Evolutionary conservation across 1,140 invertebrate genomes (phyloP), one percentile per base, ranked within the genome.

Genomic region (Trichomalopsis sarcophagae): DNA sequence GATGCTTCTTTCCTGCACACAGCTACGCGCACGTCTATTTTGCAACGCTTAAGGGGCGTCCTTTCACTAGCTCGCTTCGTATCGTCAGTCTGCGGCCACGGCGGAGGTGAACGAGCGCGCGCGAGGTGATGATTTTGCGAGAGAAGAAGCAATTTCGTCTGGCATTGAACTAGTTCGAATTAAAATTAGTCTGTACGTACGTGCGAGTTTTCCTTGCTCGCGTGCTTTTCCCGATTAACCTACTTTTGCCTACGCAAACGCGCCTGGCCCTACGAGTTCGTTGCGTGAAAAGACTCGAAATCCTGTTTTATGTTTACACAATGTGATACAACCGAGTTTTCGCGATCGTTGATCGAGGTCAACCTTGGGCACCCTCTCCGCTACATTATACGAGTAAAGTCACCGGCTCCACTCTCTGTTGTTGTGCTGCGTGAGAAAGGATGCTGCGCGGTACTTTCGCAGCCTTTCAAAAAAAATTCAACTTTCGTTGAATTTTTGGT

Each of bases 131-230:
- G 13, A 62, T n/a, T 62, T 62, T 62, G 55, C 55, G 55, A n/a
- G 55, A 62, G 55, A 62, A 62, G 55, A 62, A 62, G 6, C 17
- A 62, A 62, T 62, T 62, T 62, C n/a, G 55, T 62, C 27, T 83
- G 82, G 47, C 82, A 83, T 83, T 83, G 82, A 77, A 62, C 82
- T 83, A 83, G 50, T 83, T 83, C 62, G 74, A 77, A 83, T 83
- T 83, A 83, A 83, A 83, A 83, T 83, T 83, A 83, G 74, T 76
- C 55, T n/a, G 33, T 77, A 77, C 74, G 74, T 69, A 47, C 74
- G 33, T 55, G 66, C 14, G 55, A 82, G 62, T 82, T 82, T 82
- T 82, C 69, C 81, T 82, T 82, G 50, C 81, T 47, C 75, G 27
- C 71, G 30, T 9, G 40, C 9, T 9, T 44, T 75, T 36, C 47